A percentile compares a stretch with the other conserved stretches of the same genome.
Conservation (phyloP, 2,888 invertebrate species). For the Trichacis sp. region DNA sequence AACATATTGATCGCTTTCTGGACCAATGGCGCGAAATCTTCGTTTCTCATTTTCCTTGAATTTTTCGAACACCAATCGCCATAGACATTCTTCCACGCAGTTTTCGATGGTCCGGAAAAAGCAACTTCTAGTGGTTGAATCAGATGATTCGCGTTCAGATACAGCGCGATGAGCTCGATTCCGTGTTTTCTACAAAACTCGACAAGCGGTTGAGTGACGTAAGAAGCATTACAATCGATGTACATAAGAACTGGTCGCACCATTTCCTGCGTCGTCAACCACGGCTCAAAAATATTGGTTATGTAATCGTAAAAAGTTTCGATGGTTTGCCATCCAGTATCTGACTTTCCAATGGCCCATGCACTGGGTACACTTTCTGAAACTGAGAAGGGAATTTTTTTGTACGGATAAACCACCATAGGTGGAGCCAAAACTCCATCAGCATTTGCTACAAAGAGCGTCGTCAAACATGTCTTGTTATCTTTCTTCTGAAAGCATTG, state of each 20-base stretch:
- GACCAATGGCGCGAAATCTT: conserved; percentile 17
- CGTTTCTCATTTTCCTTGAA: conserved; percentile 9
- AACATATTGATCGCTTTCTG: conserved; percentile 13
- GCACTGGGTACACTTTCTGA: conserved; percentile 48
- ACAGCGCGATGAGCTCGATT: conserved; percentile 58
- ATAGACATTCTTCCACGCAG: conserved; percentile 2
- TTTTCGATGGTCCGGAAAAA: conserved; percentile 1
- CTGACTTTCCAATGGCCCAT: conserved; percentile 64
- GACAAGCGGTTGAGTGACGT: conserved; percentile 58
- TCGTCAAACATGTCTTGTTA: conserved; percentile 25
- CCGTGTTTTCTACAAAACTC: conserved; percentile 60
- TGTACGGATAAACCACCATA: conserved; percentile 53
- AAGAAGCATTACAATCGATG: conserved; percentile 63
- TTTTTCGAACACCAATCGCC: conserved; percentile 13
- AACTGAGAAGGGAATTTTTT: conserved; percentile 52
- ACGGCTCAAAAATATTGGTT: conserved; percentile 59
- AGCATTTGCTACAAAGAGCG: conserved; percentile 42
- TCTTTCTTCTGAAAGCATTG: conserved; percentile 17
- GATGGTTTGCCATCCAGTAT: conserved; percentile 67
- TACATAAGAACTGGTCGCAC: conserved; percentile 61
- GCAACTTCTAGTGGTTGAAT: conserved; percentile 41
- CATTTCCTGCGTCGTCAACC: conserved; percentile 57
- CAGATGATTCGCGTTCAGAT: conserved; percentile 62
- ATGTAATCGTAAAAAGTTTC: conserved; percentile 64
- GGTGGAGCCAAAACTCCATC: conserved; percentile 47